Percentiles rank a stretch among this genome's conserved stretches.
Evolutionary conservation across 2,888 invertebrate genomes (phyloP).

Genomic region (Rutpela maculata): DNA sequence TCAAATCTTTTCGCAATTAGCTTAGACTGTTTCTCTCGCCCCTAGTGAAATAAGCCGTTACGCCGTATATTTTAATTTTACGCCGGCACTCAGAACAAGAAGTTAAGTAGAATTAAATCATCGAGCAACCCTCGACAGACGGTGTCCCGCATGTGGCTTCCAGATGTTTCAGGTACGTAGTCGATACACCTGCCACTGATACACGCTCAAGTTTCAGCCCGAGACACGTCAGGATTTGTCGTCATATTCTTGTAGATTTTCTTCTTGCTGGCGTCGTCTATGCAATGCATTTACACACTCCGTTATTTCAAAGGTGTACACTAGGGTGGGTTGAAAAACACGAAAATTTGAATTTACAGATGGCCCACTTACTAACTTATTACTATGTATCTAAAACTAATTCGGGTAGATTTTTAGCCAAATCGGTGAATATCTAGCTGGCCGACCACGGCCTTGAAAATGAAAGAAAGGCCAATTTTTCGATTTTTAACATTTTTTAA

Average conservation of each 20-base stretch:
- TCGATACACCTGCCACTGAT: constrained; percentile 47
- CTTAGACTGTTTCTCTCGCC: background rate
- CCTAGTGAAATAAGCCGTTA: constrained; percentile 2
- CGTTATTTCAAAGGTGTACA: no score
- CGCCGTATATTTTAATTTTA: constrained; percentile 17
- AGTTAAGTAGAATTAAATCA: constrained; percentile 29
- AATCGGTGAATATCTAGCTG: no score
- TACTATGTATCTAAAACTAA: no score
- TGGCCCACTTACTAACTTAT: no score
- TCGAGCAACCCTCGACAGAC: constrained; percentile 34
- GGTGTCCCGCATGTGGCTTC: constrained; percentile 54
- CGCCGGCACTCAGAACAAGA: constrained; percentile 14
- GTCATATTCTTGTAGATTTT: background rate
- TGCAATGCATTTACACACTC: no score
- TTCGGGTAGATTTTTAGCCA: no score
- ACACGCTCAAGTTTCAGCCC: background rate
- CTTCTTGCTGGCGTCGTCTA: background rate
- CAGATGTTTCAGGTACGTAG: constrained; percentile 55
- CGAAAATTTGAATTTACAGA: no score
- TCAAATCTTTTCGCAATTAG: background rate
- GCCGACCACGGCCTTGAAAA: no score
- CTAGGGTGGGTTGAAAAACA: no score
- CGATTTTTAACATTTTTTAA: no score
- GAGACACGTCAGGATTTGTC: constrained; percentile 1
- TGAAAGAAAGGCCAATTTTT: no score